phyloP scores from a whole-genome alignment of 2,113 vertebrate genomes.

The Halichoeres trimaculatus region DNA sequence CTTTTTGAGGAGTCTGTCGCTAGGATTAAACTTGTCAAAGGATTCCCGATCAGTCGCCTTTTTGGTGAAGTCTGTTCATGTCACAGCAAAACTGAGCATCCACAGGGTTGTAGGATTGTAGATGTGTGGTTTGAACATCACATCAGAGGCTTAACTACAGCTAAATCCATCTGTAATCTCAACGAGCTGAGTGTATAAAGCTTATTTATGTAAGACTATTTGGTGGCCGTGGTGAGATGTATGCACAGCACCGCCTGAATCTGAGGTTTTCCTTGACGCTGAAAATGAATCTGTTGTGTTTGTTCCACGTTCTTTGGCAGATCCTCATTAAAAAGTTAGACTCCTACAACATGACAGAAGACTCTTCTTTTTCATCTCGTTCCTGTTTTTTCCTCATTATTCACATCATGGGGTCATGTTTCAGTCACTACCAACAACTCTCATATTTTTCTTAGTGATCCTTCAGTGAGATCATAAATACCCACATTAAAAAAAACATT shows the following conservation, averaged over 20 bases:
- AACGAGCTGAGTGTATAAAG: neutral
- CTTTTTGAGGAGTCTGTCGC: no score
- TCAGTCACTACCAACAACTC: neutral
- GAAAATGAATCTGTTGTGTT: neutral
- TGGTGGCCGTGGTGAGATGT: neutral
- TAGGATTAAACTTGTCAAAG: no score
- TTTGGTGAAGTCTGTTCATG: neutral
- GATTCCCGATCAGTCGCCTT: no score
- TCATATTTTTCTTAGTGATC: neutral
- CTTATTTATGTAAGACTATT: neutral
- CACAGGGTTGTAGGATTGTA: neutral
- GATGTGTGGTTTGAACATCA: neutral
- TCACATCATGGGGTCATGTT: neutral
- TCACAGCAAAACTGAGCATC: neutral
- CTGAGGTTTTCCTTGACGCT: neutral
- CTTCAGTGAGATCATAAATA: neutral
- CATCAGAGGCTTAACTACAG: neutral
- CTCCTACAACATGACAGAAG: neutral
- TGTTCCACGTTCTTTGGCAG: neutral
- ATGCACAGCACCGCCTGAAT: neutral
- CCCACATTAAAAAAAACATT: neutral
- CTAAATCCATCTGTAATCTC: neutral
- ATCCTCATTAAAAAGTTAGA: neutral
- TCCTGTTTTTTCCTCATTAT: neutral
- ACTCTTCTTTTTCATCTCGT: neutral